Evolutionary conservation across 2,888 invertebrate species (phyloP), one percentile per base, ranked within the genome.

Genomic region (Microplitis deprimator): DNA sequence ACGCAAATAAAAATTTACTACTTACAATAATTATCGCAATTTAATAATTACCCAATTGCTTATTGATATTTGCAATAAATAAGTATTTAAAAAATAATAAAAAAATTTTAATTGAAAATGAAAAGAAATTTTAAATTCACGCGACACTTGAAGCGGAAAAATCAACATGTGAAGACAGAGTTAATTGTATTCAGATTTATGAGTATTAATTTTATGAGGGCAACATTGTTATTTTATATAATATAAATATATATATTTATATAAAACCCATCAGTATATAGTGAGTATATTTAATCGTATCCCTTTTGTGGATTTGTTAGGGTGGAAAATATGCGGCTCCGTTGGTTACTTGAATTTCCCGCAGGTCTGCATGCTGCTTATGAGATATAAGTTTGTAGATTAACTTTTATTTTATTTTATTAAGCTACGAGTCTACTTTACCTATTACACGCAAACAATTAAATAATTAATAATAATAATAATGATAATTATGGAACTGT

Each of bases 171-270:
- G 78, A 82, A 81, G 82, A 50, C 50, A 50, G 64, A 17, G 67
- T 83, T 85, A 86, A 87, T 87, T 83, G 85, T 82, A 87, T 87
- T 87, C 87, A 83, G 84, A 86, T 86, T 87, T 83, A 87, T 86
- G 86, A 84, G 84, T 50, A 13, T 13, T 13, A 50, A 86, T 84
- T 84, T 81, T 76, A 84, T 80, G 79, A 77, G 80, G 79, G 78
- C 50, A 50, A 50, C 8, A 50, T 50, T 13, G 50, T 50, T 50
- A 13, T 13, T 13, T 13, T 50, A 29, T 50, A 13, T 50, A 50
- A 50, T 13, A 50, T 1, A n/a, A 50, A 50, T 13, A 29, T 4
- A 29, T 29, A 29, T 29, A 29, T 29, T 29, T 29, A 29, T 50
- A 50, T 50, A 50, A 50, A 13, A 50, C 13, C 50, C 50, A 50